These are phyloP conservation scores for Falco punctatus DNA, from an alignment of 2,113 vertebrate genomes.

Conservation along the genomic window DNA sequence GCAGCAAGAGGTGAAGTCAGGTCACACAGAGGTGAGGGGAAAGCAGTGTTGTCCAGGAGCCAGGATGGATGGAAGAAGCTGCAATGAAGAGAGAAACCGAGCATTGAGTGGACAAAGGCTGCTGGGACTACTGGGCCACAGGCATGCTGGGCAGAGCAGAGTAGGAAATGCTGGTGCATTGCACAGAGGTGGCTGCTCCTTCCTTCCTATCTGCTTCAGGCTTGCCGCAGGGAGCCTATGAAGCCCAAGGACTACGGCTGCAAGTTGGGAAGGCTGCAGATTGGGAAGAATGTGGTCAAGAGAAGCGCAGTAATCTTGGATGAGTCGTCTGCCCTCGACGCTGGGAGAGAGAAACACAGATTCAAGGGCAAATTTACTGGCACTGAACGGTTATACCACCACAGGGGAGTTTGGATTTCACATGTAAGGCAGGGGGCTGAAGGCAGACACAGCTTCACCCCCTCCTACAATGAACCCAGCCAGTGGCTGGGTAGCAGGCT, in stretches of 20 bases:
- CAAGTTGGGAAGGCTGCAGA: background rate
- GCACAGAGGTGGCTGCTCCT: background rate
- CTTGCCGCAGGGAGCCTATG: background rate
- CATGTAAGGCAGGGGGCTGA: rapidly evolving
- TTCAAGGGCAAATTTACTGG: background rate
- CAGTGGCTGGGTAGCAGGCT: background rate
- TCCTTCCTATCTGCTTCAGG: background rate
- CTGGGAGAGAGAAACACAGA: background rate
- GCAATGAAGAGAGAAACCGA: background rate
- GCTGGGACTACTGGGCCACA: background rate
- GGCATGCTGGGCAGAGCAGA: background rate
- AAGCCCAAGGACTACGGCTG: background rate
- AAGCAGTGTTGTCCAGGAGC: background rate
- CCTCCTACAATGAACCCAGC: background rate
- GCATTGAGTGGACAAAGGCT: background rate
- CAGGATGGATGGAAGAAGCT: background rate
- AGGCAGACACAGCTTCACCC: background rate
- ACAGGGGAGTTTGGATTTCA: background rate
- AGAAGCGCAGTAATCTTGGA: background rate
- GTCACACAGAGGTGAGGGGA: background rate
- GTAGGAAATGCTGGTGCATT: background rate
- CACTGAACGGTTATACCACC: background rate
- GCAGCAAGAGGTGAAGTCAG: background rate
- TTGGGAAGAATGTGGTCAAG: rapidly evolving
- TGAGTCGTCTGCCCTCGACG: background rate